phyloP scores from a whole-genome alignment of 2,888 invertebrate species.

The Pyrochroa serraticornis region DNA sequence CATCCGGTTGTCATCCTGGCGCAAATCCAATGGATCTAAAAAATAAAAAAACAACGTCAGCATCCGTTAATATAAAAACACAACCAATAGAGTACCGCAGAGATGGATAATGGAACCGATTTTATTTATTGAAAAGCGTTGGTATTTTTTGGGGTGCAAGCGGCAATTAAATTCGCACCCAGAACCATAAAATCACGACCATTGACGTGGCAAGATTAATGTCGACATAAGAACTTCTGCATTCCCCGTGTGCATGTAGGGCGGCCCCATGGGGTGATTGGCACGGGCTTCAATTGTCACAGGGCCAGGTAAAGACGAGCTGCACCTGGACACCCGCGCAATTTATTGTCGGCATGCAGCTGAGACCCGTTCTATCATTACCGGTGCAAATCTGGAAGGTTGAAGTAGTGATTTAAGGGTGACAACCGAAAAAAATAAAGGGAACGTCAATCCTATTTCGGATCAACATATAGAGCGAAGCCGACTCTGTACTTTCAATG shows the following conservation, averaged over 20 bases:
- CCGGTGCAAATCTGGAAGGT: background rate
- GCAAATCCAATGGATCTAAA: slow-evolving; percentile 6
- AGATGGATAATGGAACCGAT: slow-evolving; percentile 8
- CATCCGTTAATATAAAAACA: background rate
- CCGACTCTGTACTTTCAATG: too few species aligned
- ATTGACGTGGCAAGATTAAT: slow-evolving; percentile 18
- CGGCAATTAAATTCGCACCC: slow-evolving; percentile 12
- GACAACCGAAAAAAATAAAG: slow-evolving; percentile 5
- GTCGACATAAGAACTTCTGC: slow-evolving; percentile 7
- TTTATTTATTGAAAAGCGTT: slow-evolving; percentile 2
- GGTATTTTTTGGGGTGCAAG: slow-evolving; percentile 1
- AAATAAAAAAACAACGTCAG: background rate
- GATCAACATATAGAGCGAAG: too few species aligned
- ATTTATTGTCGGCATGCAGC: slow-evolving; percentile 28
- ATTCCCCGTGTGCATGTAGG: slow-evolving; percentile 14
- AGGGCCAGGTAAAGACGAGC: slow-evolving; percentile 25
- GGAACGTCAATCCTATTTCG: too few species aligned
- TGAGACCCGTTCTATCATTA: slow-evolving; percentile 7
- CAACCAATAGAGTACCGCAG: background rate
- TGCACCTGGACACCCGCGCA: slow-evolving; percentile 29
- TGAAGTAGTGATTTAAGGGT: background rate
- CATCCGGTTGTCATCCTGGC: background rate
- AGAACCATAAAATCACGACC: slow-evolving; percentile 9
- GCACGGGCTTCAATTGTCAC: slow-evolving; percentile 33
- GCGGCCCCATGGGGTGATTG: slow-evolving; percentile 25